Evolutionary conservation across 2,797 vertebrate species (phyloP).

Genomic region (Mastacembelus armatus): DNA sequence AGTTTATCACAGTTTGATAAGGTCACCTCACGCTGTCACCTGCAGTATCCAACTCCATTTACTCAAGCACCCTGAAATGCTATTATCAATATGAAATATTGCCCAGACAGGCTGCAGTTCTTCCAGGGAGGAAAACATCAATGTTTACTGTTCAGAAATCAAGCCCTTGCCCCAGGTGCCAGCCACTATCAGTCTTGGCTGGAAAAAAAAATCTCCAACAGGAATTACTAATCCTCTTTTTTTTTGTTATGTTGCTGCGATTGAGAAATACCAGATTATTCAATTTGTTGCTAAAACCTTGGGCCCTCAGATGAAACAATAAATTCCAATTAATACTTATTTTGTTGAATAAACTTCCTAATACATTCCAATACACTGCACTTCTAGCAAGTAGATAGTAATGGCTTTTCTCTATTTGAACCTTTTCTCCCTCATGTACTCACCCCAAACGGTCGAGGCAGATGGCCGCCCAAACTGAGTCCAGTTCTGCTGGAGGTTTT

Average conservation of each 20-base stretch:
- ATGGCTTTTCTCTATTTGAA: slow-evolving; percentile 56
- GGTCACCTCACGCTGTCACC: slow-evolving; percentile 86
- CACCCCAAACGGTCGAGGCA: too few relatives aligned
- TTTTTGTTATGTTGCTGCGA: slow-evolving; percentile 64
- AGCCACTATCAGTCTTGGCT: slow-evolving; percentile 64
- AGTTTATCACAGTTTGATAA: slow-evolving; percentile 89
- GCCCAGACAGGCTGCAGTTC: slow-evolving; percentile 76
- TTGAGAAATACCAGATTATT: slow-evolving; percentile 73
- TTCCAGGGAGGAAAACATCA: slow-evolving; percentile 77
- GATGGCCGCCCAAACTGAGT: too few relatives aligned
- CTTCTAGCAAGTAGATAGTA: slow-evolving; percentile 63
- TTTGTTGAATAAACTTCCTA: slow-evolving; percentile 60
- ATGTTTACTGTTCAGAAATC: slow-evolving; percentile 80
- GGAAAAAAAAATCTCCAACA: slow-evolving; percentile 33
- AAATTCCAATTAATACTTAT: slow-evolving; percentile 68
- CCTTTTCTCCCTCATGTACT: slow-evolving; percentile 64
- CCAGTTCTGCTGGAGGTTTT: slow-evolving; percentile 41
- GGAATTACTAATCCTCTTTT: slow-evolving; percentile 66
- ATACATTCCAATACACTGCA: slow-evolving; percentile 54
- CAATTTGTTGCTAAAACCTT: slow-evolving; percentile 44
- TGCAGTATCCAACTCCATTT: slow-evolving; percentile 85
- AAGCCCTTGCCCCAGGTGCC: slow-evolving; percentile 68
- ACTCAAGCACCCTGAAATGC: slow-evolving; percentile 78
- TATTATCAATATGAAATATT: slow-evolving; percentile 87
- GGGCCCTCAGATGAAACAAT: slow-evolving; percentile 63